Evolutionary conservation across 2,113 vertebrate species (phyloP), one percentile per base, ranked within the genome.

Genomic region (Sialia sialis): DNA sequence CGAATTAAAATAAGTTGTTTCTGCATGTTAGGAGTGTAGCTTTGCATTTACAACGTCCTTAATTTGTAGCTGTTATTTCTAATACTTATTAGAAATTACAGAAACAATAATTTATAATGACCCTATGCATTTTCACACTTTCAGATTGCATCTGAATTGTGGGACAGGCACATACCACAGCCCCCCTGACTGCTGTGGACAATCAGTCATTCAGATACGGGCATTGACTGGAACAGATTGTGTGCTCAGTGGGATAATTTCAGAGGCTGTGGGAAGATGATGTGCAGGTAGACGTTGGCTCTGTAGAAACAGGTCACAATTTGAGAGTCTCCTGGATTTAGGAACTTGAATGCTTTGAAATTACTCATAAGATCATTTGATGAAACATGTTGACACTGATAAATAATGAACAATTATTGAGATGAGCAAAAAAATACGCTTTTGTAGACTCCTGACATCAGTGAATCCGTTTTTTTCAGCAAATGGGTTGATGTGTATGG

Each of bases 401-500:
- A 85, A 85, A 64, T 34, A 88, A 56, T 27, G 20, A 75, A 6
- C 13, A 55, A 26, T 14, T 54, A 54, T 55, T 68, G 19, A 55
- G 19, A 38, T 36, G 3, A 79, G 43, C 14, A 62, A 75, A 60
- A 77, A 66, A 56, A 41, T 2, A 6, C 3, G 11, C 4, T 78
- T 55, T 17, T 93, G 26, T 11, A 64, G 16, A 34, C 4, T 11
- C 5, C 26, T 55, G 59, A 63, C 6, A 26, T 72, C 51, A 46
- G 6, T 29, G 5, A 72, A 21, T 25, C 7, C 46, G 3, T 48
- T 56, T 46, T 60, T 52, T 30, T 16, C 16, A 58, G 7, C 11
- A 41, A 68, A 46, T 36, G 3, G 3, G 1, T 44, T 67, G 26
- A 30, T 75, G 51, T 1, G 1, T 55, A 20, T 17, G 3, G 15